Evolutionary conservation across 2,113 vertebrate species (phyloP).

Genomic region (Antechinus stuartii): DNA sequence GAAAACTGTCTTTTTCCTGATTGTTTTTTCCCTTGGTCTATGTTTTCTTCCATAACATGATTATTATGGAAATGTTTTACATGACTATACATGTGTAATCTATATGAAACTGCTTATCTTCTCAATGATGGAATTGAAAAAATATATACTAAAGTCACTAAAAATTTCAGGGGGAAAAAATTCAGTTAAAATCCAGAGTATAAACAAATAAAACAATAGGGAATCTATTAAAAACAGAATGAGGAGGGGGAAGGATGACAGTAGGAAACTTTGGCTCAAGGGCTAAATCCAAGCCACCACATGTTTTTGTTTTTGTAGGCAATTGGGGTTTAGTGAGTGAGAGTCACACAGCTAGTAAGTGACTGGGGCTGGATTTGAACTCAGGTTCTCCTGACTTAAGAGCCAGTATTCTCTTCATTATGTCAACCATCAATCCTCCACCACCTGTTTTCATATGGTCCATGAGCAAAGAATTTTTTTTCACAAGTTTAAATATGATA

Average conservation of each 20-base stretch:
- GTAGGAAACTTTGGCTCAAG: not conserved
- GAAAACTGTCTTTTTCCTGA: too few species aligned
- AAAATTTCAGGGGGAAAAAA: not conserved
- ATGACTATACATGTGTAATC: too few species aligned
- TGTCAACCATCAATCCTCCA: not conserved
- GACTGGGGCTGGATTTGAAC: not conserved
- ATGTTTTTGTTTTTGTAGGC: not conserved
- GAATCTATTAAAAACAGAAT: not conserved
- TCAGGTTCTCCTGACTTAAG: not conserved
- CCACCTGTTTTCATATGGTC: not conserved
- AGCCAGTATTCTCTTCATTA: not conserved
- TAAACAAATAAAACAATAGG: not conserved
- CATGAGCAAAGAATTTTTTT: not conserved
- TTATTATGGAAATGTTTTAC: too few species aligned
- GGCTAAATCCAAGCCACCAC: not conserved
- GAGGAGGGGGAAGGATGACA: not conserved
- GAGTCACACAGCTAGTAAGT: not conserved
- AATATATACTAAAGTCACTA: not conserved
- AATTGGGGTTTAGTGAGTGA: not conserved
- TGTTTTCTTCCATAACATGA: too few species aligned
- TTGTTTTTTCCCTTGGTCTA: too few species aligned
- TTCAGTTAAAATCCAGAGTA: not conserved
- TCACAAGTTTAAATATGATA: not conserved
- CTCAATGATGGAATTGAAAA: too few species aligned
- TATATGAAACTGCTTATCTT: too few species aligned